Evolutionary conservation across 2,888 invertebrate genomes (phyloP).

Genomic region (Chalcosyrphus nemorum): DNA sequence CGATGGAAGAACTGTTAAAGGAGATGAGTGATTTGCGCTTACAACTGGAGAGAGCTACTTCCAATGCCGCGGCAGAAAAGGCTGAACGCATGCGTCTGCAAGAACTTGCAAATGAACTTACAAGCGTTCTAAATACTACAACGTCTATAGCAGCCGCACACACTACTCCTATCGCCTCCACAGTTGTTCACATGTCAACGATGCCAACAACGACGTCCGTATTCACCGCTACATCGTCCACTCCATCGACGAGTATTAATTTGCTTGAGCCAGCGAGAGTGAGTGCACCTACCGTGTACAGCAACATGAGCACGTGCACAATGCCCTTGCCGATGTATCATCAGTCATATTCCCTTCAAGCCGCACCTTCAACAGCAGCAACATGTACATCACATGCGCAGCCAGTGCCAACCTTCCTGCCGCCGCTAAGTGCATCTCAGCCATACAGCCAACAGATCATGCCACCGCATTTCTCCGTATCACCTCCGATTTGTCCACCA

Average conservation of each 20-base stretch:
- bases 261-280: constrained; percentile 5
- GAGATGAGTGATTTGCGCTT: constrained; percentile 19
- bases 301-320: neutral
- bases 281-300: neutral
- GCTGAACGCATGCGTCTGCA: too few relatives aligned
- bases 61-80: constrained; percentile 14
- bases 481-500: constrained; percentile 13
- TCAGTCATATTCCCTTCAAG: neutral
- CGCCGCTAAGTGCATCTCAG: constrained; percentile 20
- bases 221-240: neutral
- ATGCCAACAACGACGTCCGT: too few relatives aligned
- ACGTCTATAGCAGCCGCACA: neutral
- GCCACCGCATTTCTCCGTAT: constrained; percentile 4
- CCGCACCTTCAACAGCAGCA: neutral
- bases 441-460: neutral
- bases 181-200: neutral
- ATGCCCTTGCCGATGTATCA: constrained; percentile 8
- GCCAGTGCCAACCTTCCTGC: constrained; percentile 28
- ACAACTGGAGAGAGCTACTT: constrained; percentile 16
- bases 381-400: constrained; percentile 8
- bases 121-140: neutral
- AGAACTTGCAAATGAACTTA: neutral
- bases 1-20: neutral
- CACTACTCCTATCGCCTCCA: neutral
- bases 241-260: neutral